These are phyloP conservation scores for Copsychus sechellarum DNA, from an alignment of 2,113 vertebrate species.

Conservation along the genomic window DNA sequence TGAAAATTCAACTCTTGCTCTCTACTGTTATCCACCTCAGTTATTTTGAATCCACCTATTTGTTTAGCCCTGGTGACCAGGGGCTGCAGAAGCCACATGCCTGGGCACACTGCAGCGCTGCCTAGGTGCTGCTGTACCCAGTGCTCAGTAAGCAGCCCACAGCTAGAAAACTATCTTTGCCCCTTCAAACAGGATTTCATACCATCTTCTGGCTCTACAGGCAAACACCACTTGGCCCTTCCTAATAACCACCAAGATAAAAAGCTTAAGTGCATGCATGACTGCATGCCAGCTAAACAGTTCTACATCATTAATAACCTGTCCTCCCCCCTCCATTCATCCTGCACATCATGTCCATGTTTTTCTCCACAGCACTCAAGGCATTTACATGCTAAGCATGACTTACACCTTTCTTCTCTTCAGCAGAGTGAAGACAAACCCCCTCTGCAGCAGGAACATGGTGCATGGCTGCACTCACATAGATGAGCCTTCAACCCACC, in stretches of 20 bases:
- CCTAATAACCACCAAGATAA: background rate
- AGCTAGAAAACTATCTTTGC: background rate
- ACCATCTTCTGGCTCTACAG: background rate
- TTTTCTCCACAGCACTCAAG: background rate
- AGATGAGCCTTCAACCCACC: background rate
- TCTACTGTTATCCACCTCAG: background rate
- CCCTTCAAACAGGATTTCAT: background rate
- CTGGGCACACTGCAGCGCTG: rapidly evolving
- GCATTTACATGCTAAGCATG: background rate
- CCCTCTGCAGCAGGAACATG: background rate
- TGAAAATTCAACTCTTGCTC: background rate
- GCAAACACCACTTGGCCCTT: background rate
- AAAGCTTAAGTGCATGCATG: background rate
- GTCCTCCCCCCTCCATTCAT: too few species aligned
- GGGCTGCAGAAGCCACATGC: background rate
- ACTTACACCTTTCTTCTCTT: background rate
- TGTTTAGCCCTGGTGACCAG: background rate
- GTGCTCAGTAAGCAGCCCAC: background rate
- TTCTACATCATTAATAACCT: background rate
- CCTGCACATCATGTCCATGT: background rate
- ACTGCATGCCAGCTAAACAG: background rate
- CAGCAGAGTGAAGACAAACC: background rate
- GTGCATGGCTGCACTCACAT: rapidly evolving
- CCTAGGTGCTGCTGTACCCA: rapidly evolving
- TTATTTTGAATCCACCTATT: background rate